A percentile compares a stretch with the other conserved stretches of the same genome.
phyloP scores from a whole-genome alignment of 2,797 vertebrate species.

The Etheostoma nigrum region DNA sequence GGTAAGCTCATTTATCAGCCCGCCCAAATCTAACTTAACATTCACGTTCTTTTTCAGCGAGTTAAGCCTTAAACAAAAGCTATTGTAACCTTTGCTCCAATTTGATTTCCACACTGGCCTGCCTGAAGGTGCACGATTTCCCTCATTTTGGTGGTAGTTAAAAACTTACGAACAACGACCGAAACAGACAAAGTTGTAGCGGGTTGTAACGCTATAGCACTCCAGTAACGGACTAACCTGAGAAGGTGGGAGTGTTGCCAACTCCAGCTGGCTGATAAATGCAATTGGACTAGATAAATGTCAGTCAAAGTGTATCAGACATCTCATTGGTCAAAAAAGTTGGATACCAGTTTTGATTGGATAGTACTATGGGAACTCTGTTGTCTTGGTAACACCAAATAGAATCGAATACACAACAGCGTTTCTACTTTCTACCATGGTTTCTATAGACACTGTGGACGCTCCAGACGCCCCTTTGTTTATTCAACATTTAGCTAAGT shows the following conservation, averaged over 20 bases:
- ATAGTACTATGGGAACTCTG: neutral
- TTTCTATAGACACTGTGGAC: neutral
- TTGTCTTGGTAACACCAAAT: conserved; percentile 45
- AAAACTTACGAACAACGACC: neutral
- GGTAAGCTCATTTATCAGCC: conserved; percentile 33
- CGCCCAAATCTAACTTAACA: conserved; percentile 41
- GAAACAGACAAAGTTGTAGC: neutral
- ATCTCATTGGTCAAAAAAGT: conserved; percentile 44
- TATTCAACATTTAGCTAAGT: too few relatives aligned
- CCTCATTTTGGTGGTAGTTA: conserved; percentile 56
- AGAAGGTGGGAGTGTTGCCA: neutral
- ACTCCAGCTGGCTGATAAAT: fast-evolving
- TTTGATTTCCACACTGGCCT: conserved; percentile 78
- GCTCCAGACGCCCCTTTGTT: too few relatives aligned
- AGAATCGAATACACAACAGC: neutral
- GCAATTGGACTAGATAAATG: conserved; percentile 30
- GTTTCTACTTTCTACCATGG: neutral
- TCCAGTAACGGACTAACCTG: conserved; percentile 41
- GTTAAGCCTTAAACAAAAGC: fast-evolving
- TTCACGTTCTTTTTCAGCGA: neutral
- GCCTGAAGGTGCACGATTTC: conserved; percentile 78
- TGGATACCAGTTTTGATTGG: conserved; percentile 35
- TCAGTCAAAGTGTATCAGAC: neutral
- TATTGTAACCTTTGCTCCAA: conserved; percentile 69
- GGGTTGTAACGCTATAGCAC: neutral